phyloP scores from a whole-genome alignment of 2,797 vertebrate species.

The Pterois miles region DNA sequence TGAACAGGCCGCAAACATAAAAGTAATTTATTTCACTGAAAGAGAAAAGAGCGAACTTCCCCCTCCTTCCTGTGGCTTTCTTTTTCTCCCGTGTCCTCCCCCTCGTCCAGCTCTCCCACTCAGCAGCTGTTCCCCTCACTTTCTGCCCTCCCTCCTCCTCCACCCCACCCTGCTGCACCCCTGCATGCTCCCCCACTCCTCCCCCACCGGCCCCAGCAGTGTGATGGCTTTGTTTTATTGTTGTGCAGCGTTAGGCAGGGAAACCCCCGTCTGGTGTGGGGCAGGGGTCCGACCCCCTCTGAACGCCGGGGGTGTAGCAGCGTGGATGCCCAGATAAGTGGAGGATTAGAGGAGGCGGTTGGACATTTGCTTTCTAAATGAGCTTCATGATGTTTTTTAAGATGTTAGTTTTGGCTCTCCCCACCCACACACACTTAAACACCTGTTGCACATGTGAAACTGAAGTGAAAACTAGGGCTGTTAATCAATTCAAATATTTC shows the following conservation, averaged over 20 bases:
- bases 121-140: constrained; percentile 82
- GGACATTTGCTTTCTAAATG: constrained; percentile 59
- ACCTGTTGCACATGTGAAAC: constrained; percentile 39
- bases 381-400: constrained; percentile 30
- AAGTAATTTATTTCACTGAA: constrained; percentile 78
- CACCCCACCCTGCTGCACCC: constrained; percentile 26
- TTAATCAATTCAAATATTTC: no score
- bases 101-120: constrained; percentile 60
- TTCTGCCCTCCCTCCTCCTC: constrained; percentile 49
- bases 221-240: constrained; percentile 78
- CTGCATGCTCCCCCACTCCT: constrained; percentile 24
- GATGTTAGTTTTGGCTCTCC: constrained; percentile 16
- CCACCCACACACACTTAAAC: neutral
- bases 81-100: constrained; percentile 28
- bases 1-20: constrained; percentile 66
- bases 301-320: constrained; percentile 34
- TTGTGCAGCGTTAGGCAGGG: constrained; percentile 61
- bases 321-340: constrained; percentile 47
- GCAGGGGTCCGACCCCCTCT: constrained; percentile 49
- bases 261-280: constrained; percentile 62
- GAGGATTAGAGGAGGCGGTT: constrained; percentile 54
- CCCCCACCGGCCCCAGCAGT: constrained; percentile 34
- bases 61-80: constrained; percentile 40
- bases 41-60: constrained; percentile 63
- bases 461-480: neutral